Evolutionary conservation across 1,140 invertebrate species (phyloP).

Genomic region (Camponotus floridanus): DNA sequence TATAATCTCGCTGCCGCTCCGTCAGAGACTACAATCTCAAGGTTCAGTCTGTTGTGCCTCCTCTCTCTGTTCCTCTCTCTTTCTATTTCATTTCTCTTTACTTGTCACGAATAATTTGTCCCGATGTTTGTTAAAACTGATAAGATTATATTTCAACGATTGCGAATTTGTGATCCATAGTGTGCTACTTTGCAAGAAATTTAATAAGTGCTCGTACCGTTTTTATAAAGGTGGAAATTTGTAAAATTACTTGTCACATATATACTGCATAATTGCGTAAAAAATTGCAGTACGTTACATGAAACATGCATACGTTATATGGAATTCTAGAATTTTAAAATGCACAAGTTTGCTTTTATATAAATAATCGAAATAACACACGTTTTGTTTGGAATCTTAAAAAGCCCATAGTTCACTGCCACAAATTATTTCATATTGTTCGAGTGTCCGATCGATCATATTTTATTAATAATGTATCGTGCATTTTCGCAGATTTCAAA

Average conservation of each 20-base stretch:
- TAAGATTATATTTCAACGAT: background rate
- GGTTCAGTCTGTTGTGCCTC: background rate
- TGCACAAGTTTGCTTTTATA: background rate
- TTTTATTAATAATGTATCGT: conserved; percentile 23
- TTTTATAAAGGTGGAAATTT: conserved; percentile 23
- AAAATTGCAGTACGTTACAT: background rate
- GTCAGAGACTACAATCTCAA: conserved; percentile 10
- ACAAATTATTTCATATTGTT: conserved; percentile 8
- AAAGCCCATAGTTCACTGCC: background rate
- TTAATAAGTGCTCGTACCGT: background rate
- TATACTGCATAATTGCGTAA: background rate
- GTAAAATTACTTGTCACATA: background rate
- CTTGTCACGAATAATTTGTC: conserved; percentile 22
- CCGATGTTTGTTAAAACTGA: background rate
- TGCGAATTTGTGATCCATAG: conserved; percentile 3
- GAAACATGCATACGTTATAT: no score
- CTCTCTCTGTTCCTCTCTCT: background rate
- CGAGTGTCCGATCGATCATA: conserved; percentile 35
- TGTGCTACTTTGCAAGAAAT: background rate
- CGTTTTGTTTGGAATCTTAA: background rate
- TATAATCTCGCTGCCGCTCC: conserved; percentile 44
- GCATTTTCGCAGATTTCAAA: conserved; percentile 50
- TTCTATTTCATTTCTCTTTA: background rate
- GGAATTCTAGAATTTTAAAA: background rate
- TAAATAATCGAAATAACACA: background rate